phyloP scores from a whole-genome alignment of 2,888 invertebrate genomes.

The Drosophila quinaria region DNA sequence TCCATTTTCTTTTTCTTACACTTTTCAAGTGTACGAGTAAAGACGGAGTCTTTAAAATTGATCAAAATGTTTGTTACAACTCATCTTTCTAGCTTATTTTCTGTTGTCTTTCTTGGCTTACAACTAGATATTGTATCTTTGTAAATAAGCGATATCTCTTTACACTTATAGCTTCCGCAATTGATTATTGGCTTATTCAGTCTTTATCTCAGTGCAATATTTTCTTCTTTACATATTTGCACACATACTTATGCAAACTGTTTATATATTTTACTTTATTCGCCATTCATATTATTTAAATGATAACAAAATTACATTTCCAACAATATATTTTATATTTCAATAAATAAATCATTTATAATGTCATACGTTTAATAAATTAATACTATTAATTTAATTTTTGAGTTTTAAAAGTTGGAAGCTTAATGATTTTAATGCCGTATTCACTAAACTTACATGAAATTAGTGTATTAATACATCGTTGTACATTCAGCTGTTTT shows the following conservation, averaged over 20 bases:
- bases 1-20: neutral
- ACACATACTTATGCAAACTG: too few species aligned
- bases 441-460: neutral
- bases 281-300: too few species aligned
- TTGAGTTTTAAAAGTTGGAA: too few species aligned
- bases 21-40: constrained; percentile 36
- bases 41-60: constrained; percentile 8
- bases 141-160: neutral
- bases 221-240: neutral
- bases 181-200: neutral
- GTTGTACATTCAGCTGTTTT: neutral
- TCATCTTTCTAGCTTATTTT: neutral
- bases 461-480: constrained; percentile 13
- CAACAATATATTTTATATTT: too few species aligned
- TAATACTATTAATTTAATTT: too few species aligned
- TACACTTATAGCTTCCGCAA: neutral
- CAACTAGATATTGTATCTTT: neutral
- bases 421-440: too few species aligned
- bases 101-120: constrained; percentile 2
- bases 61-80: neutral
- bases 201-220: neutral
- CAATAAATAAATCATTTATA: too few species aligned
- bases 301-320: too few species aligned
- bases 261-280: too few species aligned
- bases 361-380: too few species aligned